Evolutionary conservation across 2,113 vertebrate species (phyloP).

Genomic region (Neolamprologus variostigma): DNA sequence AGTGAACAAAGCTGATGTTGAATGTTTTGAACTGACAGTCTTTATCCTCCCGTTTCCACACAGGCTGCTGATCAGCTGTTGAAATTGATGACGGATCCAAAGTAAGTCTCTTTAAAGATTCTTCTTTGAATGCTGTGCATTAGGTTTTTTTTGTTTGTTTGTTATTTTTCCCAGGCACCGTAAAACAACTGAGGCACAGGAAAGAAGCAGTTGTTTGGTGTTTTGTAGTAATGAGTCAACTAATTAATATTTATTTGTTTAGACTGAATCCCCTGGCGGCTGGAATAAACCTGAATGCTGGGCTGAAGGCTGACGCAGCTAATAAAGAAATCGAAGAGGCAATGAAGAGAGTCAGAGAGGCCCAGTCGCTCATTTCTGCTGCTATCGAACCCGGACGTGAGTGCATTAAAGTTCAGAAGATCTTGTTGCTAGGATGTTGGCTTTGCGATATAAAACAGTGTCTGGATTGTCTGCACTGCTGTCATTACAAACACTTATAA

Average conservation of each 20-base stretch:
- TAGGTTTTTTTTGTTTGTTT: rapidly evolving
- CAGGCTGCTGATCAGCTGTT: conserved; percentile 92
- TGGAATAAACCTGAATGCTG: conserved; percentile 82
- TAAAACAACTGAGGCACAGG: background rate
- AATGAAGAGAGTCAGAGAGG: conserved; percentile 96
- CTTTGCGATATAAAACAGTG: background rate
- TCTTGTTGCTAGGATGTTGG: background rate
- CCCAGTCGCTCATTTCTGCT: conserved; percentile 95
- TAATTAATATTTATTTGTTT: background rate
- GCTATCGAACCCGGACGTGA: conserved; percentile 92
- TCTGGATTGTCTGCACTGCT: background rate
- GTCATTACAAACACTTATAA: background rate
- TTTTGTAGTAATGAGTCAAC: background rate
- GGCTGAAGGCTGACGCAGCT: conserved; percentile 87
- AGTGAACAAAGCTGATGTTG: background rate
- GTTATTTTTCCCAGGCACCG: background rate
- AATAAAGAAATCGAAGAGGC: conserved; percentile 98
- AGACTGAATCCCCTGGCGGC: conserved; percentile 93
- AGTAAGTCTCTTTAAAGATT: conserved; percentile 75
- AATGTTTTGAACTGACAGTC: background rate
- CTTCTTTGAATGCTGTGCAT: background rate
- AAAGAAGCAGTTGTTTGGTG: background rate
- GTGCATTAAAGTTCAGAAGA: background rate
- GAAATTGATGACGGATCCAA: conserved; percentile 96
- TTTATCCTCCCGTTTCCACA: background rate